A percentile compares a stretch with the other conserved stretches of the same genome.
Conservation (phyloP, 2,888 invertebrate species). For the Invenusta paracnida region DNA sequence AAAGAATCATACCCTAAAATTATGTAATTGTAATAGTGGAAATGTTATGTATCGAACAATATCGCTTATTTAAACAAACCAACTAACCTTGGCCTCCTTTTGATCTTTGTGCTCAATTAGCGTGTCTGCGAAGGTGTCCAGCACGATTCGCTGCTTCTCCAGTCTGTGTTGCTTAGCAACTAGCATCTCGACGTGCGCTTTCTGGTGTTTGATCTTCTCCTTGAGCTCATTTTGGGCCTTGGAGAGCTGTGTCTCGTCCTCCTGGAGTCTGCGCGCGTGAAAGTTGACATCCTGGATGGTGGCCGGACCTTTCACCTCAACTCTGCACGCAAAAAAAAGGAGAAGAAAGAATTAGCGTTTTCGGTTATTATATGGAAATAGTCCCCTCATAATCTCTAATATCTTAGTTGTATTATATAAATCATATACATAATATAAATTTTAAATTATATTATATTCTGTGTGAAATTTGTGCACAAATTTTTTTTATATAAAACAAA, state of each 20-base stretch:
- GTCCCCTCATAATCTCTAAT: too few relatives aligned
- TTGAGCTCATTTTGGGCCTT: conserved; percentile 19
- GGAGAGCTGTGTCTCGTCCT: conserved; percentile 45
- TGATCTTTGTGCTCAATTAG: conserved; percentile 39
- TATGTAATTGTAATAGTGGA: too few relatives aligned
- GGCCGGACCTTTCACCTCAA: conserved; percentile 51
- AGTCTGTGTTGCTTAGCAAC: conserved; percentile 31
- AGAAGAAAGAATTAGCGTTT: too few relatives aligned
- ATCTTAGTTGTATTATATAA: too few relatives aligned
- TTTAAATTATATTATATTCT: too few relatives aligned
- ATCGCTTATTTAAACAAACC: too few relatives aligned
- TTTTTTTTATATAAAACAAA: too few relatives aligned
- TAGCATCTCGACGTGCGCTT: conserved; percentile 10
- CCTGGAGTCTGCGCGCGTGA: conserved; percentile 47
- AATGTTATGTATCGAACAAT: too few relatives aligned
- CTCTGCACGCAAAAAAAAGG: conserved; percentile 46
- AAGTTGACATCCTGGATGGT: conserved; percentile 51
- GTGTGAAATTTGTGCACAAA: too few relatives aligned
- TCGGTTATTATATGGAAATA: too few relatives aligned
- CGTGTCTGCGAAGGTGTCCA: conserved; percentile 54
- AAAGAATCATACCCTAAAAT: too few relatives aligned
- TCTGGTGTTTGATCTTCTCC: conserved; percentile 26
- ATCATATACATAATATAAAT: too few relatives aligned
- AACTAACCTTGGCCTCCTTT: not conserved
- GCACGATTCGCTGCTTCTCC: conserved; percentile 52